Evolutionary conservation across 2,797 vertebrate genomes (phyloP).

Genomic region (Gymnocypris eckloni): DNA sequence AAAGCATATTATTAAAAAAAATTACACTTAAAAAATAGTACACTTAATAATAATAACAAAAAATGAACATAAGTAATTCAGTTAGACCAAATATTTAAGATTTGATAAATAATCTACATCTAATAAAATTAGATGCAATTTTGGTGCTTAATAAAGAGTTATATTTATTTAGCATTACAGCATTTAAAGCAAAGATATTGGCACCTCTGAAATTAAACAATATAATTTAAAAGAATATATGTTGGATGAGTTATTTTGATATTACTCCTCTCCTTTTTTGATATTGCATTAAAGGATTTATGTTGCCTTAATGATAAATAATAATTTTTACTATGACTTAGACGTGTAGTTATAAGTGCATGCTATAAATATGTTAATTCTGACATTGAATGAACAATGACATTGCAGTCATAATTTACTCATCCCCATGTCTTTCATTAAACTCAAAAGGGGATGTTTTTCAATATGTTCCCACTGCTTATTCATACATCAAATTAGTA

Average conservation of each 20-base stretch:
- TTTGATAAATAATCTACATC: too few relatives aligned
- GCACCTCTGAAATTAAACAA: not conserved
- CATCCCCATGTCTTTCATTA: not conserved
- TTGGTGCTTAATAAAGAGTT: not conserved
- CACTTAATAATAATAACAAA: not conserved
- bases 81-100: not conserved
- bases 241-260: not conserved
- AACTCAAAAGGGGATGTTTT: not conserved
- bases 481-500: not conserved
- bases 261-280: not conserved
- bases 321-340: not conserved
- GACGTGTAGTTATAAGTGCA: not conserved
- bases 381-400: not conserved
- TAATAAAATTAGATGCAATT: too few relatives aligned
- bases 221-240: not conserved
- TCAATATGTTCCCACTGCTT: not conserved
- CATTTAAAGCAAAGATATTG: not conserved
- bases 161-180: not conserved
- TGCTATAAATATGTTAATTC: not conserved
- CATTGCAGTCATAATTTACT: not conserved
- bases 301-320: not conserved
- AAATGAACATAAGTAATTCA: not conserved
- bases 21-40: too few relatives aligned
- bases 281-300: not conserved
- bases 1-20: not conserved